phyloP scores from a whole-genome alignment of 2,113 vertebrate genomes.

The Microcebus lehilahytsara region DNA sequence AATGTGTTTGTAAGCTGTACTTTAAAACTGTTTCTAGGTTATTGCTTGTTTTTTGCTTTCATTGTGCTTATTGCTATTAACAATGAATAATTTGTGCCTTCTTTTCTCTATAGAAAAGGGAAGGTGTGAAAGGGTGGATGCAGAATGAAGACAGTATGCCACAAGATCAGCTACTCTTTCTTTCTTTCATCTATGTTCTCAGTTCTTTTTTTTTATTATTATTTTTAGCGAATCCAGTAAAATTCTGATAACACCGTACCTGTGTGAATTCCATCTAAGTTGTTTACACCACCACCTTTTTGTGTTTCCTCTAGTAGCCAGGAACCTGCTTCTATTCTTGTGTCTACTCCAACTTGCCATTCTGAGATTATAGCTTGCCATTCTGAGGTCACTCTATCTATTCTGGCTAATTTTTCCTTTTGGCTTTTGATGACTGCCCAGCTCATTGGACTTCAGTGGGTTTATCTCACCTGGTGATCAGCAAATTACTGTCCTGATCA shows the following conservation, averaged over 20 bases:
- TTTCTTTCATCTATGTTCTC: not conserved
- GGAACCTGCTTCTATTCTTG: not conserved
- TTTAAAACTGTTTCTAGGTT: not conserved
- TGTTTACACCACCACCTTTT: not conserved
- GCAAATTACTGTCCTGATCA: not conserved
- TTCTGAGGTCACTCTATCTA: not conserved
- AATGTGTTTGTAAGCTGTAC: slow-evolving; percentile 6
- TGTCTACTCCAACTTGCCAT: not conserved
- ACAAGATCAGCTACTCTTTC: not conserved
- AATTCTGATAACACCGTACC: not conserved
- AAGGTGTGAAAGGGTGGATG: not conserved
- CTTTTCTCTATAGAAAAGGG: not conserved
- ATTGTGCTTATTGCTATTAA: not conserved
- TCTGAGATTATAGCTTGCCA: not conserved
- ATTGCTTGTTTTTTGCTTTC: not conserved
- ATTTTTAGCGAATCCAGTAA: not conserved
- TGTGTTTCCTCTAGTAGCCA: not conserved
- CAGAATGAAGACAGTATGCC: not conserved
- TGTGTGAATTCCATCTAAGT: not conserved
- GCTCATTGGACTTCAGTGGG: not conserved
- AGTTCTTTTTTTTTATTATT: not conserved
- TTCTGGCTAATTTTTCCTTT: not conserved
- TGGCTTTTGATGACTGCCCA: not conserved
- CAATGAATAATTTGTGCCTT: not conserved
- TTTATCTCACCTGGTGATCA: not conserved